phyloP scores from a whole-genome alignment of 2,888 invertebrate genomes.

The Steromphala cineraria region DNA sequence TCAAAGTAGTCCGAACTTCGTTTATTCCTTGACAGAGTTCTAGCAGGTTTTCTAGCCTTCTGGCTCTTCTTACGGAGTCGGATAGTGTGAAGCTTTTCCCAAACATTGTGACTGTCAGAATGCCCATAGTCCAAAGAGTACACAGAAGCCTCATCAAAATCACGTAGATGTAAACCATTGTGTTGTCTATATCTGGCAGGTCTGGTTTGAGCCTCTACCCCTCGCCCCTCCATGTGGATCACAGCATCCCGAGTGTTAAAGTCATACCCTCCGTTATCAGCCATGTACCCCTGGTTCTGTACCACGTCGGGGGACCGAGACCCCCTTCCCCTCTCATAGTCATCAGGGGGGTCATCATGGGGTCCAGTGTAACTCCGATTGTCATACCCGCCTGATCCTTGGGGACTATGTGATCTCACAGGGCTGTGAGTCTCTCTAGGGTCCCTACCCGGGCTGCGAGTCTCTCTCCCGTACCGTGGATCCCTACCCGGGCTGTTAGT shows the following conservation, averaged over 20 bases:
- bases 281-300: no score
- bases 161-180: not conserved
- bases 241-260: no score
- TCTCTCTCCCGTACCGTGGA: no score
- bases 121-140: not conserved
- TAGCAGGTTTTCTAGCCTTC: not conserved
- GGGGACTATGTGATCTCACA: not conserved
- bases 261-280: no score
- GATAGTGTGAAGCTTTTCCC: constrained; percentile 10
- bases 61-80: constrained; percentile 11
- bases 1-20: constrained; percentile 38
- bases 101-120: not conserved
- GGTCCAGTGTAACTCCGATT: not conserved
- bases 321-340: not conserved
- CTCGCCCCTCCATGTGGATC: no score
- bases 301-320: not conserved
- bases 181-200: not conserved
- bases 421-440: not conserved
- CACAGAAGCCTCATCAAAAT: not conserved
- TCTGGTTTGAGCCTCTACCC: no score
- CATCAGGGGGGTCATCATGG: not conserved
- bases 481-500: not conserved
- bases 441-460: not conserved
- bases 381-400: not conserved
- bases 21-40: constrained; percentile 11